Base-by-base conservation (phyloP, 2,113 vertebrate genomes). In the Sander lucioperca region DNA sequence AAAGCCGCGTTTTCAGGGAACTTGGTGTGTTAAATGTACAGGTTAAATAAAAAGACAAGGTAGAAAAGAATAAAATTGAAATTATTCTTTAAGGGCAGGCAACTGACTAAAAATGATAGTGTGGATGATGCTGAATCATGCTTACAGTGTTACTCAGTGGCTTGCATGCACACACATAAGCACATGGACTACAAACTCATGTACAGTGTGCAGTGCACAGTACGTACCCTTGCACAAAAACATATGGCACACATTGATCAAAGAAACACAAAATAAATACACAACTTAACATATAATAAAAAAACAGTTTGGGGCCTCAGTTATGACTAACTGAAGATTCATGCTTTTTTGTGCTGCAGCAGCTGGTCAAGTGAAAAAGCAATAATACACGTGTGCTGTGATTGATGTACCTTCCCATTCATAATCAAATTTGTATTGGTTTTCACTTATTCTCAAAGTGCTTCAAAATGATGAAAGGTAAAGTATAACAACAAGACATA, bases 371-470 rank as follows among this genome's bases (percentile, higher is more conserved):
- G 81, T 70, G 69, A 86, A 91, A 91, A 95, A 93, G 92, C 90
- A 96, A 80, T 89, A 95, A 92, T 83, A 74, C 16, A 88, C 23
- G 88, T 86, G 90, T 83, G 89, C 89, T 91, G 90, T 91, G 93
- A 94, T 92, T 93, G 95, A 94, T 92, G 93, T 88, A 89, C 84
- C 86, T 92, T 82, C 76, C 83, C 86, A 89, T 92, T 93, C 89
- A 79, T 96, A 95, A 96, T 95, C 93, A 88, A 90, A 94, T 95
- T 95, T 96, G 90, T 94, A 96, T 96, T 91, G 94, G 81, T 85
- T 96, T 95, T 92, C 90, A 85, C 69, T 93, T 93, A 91, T 95
- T 93, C 79, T 74, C 84, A 84, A 64, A 70, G 73, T 11, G 5
- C 54, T 79, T 59, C 27, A 56, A 74, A 92, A 92, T 86, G 77